Conservation (phyloP, 2,797 vertebrate species). For the Iguana delicatissima region DNA sequence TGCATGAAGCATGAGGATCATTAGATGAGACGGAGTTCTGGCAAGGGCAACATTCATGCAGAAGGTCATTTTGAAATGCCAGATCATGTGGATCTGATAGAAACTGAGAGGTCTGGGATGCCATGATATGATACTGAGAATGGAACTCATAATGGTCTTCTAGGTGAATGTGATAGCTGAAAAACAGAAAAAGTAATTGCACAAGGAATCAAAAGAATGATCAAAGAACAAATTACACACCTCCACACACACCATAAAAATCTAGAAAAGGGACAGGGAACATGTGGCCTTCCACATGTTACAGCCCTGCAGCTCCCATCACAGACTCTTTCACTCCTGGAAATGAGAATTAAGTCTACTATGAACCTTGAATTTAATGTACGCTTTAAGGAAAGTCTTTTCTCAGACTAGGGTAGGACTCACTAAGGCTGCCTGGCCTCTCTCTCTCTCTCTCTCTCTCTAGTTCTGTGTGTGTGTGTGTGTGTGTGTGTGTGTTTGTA, state of each 20-base stretch:
- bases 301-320: background rate
- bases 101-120: background rate
- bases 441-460: no score
- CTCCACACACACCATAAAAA: background rate
- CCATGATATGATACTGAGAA: slow-evolving; percentile 11
- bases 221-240: background rate
- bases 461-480: no score
- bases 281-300: background rate
- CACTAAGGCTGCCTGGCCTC: no score
- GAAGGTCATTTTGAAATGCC: slow-evolving; percentile 30
- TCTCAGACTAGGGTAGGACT: no score
- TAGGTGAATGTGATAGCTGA: slow-evolving; percentile 16
- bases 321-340: no score
- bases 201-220: background rate
- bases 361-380: no score
- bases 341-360: no score
- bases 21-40: slow-evolving; percentile 20
- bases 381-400: no score
- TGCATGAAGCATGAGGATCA: slow-evolving; percentile 2
- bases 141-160: background rate
- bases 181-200: background rate
- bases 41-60: slow-evolving; percentile 3
- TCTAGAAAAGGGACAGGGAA: background rate
- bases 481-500: no score
- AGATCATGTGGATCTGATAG: slow-evolving; percentile 6